phyloP scores from a whole-genome alignment of 1,140 invertebrate species.

The Drosophila cardini region DNA sequence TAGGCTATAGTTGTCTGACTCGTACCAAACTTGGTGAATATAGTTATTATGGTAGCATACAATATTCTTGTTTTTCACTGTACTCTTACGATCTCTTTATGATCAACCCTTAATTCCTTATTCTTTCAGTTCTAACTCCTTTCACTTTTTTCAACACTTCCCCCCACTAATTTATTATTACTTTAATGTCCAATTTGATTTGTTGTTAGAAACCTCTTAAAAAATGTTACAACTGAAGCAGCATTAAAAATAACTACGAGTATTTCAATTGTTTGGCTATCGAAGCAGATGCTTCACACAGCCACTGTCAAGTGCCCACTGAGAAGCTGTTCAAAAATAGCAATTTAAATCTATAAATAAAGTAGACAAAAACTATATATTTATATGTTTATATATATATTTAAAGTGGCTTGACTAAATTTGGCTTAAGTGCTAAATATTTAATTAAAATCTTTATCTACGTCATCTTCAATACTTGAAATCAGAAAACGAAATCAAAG shows the following conservation, averaged over 20 bases:
- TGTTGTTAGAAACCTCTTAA: constrained; percentile 16
- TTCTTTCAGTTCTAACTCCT: too few relatives aligned
- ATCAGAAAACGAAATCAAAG: constrained; percentile 39
- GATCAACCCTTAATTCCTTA: too few relatives aligned
- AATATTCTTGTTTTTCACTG: too few relatives aligned
- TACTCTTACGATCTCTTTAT: too few relatives aligned
- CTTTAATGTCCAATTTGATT: neutral
- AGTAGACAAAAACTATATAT: neutral
- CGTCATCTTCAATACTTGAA: constrained; percentile 68
- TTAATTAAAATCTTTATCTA: constrained; percentile 55
- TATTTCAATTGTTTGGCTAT: constrained; percentile 10
- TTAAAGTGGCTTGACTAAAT: constrained; percentile 49
- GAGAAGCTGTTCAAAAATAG: constrained; percentile 67
- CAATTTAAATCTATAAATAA: constrained; percentile 74
- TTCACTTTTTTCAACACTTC: too few relatives aligned
- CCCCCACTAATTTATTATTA: neutral
- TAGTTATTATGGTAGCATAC: too few relatives aligned
- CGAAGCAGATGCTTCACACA: constrained; percentile 10
- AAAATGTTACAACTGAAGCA: neutral
- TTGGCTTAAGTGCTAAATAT: constrained; percentile 68
- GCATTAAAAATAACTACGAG: constrained; percentile 18
- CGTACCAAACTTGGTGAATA: too few relatives aligned
- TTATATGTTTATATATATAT: neutral
- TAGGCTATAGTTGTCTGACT: too few relatives aligned
- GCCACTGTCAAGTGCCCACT: constrained; percentile 7